Evolutionary conservation across 53 echinoderm and acorn worm genomes (phyloP).

Genomic region (Stichopus horrens): DNA sequence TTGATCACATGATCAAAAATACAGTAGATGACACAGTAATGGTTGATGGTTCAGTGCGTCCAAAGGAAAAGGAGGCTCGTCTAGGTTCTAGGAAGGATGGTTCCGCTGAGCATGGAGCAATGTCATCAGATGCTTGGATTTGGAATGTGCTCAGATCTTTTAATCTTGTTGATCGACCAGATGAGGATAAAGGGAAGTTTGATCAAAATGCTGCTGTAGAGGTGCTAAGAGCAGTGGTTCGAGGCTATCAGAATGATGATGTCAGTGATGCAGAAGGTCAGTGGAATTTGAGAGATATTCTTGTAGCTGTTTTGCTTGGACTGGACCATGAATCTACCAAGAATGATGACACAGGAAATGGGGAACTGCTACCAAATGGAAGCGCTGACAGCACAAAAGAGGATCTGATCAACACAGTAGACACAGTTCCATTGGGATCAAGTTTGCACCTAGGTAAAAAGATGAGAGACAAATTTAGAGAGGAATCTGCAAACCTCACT

Average conservation of each 20-base stretch:
- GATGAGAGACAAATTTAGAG: no score
- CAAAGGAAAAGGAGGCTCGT: background rate
- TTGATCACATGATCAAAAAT: background rate
- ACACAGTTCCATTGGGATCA: no score
- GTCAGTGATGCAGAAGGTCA: background rate
- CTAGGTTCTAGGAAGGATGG: background rate
- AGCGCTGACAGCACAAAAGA: no score
- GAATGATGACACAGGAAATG: no score
- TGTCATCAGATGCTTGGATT: background rate
- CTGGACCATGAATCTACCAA: background rate
- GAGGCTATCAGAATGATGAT: background rate
- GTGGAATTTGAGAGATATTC: background rate
- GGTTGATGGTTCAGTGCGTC: background rate
- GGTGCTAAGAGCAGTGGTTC: no score
- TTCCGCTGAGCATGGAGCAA: background rate
- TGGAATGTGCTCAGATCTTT: background rate
- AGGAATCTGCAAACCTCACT: no score
- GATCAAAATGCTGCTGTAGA: no score
- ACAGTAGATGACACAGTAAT: background rate
- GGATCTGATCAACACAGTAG: no score
- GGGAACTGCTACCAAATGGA: no score
- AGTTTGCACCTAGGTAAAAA: no score
- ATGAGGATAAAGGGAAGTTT: background rate
- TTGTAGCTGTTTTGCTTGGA: background rate
- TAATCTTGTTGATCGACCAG: background rate